These are phyloP conservation scores for Sinhomidia bicolor DNA, from an alignment of 2,888 invertebrate genomes.

Conservation along the genomic window DNA sequence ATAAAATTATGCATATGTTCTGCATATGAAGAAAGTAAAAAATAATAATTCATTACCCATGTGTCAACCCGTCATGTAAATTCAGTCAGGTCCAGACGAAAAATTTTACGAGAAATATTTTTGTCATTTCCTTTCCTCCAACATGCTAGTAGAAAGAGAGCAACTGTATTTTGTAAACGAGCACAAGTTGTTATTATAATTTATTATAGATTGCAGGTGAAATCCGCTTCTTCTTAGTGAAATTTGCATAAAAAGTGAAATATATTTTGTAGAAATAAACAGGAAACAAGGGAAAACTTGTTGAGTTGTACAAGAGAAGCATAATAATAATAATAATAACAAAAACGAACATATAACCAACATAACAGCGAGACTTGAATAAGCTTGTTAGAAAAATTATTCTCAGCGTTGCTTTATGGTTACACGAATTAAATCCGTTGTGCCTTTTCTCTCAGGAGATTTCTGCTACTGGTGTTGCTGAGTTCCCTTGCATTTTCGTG, in stretches of 20 bases:
- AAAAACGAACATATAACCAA: no score
- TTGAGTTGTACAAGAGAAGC: not conserved
- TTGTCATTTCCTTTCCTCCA: not conserved
- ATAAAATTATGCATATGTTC: no score
- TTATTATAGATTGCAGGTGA: not conserved
- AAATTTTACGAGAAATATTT: not conserved
- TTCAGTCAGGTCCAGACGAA: not conserved
- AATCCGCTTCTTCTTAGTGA: no score
- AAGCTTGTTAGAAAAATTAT: not conserved
- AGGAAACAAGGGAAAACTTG: not conserved
- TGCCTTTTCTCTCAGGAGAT: not conserved
- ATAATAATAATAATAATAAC: not conserved
- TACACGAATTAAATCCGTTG: slow-evolving; percentile 13
- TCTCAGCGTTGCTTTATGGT: not conserved
- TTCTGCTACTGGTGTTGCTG: no score
- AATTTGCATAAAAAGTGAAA: no score
- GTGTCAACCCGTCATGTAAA: slow-evolving; percentile 29
- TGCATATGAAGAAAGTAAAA: no score
- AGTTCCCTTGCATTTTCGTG: no score
- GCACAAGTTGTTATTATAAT: not conserved
- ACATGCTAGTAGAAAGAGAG: not conserved
- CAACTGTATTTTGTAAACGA: not conserved
- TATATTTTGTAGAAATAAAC: not conserved
- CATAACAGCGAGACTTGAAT: not conserved
- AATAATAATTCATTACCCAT: slow-evolving; percentile 31